These are phyloP conservation scores for Linyphia triangularis DNA, from an alignment of 2,888 invertebrate species.

Conservation along the genomic window DNA sequence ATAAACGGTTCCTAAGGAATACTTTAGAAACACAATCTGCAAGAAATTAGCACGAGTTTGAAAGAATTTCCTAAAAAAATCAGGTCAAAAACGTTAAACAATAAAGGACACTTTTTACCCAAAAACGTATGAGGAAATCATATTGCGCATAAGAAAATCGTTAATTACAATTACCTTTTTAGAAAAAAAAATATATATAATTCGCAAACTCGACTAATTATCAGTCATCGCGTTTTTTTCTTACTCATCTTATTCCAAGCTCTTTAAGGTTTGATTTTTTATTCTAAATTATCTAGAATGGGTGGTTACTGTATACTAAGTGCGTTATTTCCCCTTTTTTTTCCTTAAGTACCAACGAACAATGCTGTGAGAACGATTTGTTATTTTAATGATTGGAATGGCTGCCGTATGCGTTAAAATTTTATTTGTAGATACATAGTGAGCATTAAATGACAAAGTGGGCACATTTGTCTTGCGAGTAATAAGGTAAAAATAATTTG, in stretches of 20 bases:
- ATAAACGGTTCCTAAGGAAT: too few species aligned
- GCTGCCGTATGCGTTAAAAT: slow-evolving; percentile 37
- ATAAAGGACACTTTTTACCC: slow-evolving; percentile 27
- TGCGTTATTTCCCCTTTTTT: not conserved
- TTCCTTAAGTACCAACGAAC: not conserved
- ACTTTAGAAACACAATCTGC: too few species aligned
- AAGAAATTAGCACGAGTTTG: too few species aligned
- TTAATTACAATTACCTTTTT: slow-evolving; percentile 72
- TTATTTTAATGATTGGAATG: slow-evolving; percentile 54
- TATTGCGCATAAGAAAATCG: slow-evolving; percentile 63
- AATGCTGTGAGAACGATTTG: slow-evolving; percentile 46
- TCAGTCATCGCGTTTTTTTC: slow-evolving; percentile 31
- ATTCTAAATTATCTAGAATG: slow-evolving; percentile 34
- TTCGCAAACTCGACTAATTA: slow-evolving; percentile 60
- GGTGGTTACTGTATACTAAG: slow-evolving; percentile 23
- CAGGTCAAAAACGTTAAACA: slow-evolving; percentile 25
- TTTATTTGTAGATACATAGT: slow-evolving; percentile 43
- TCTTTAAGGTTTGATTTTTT: slow-evolving; percentile 28
- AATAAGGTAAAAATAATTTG: slow-evolving; percentile 56
- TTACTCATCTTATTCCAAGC: slow-evolving; percentile 6
- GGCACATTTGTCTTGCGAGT: slow-evolving; percentile 28
- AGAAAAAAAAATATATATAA: slow-evolving; percentile 36
- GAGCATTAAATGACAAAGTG: slow-evolving; percentile 35
- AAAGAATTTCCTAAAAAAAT: too few species aligned
- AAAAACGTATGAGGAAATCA: slow-evolving; percentile 32